Evolutionary conservation across 2,888 invertebrate genomes (phyloP).

Genomic region (Diachrysia chrysitis): DNA sequence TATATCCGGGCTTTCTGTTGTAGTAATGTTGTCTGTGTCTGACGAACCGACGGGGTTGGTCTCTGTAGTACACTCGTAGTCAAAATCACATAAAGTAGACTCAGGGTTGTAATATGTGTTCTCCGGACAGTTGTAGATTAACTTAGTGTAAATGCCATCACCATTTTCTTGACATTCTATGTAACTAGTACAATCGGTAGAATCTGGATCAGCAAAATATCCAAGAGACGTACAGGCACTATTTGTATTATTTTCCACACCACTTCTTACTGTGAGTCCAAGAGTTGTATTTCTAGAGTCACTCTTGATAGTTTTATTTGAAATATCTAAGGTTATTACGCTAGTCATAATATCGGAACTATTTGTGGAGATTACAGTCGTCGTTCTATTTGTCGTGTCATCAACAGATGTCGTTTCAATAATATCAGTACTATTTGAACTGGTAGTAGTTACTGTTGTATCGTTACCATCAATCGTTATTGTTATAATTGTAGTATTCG

Average conservation of each 20-base stretch:
- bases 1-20: conserved; percentile 14
- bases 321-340: conserved; percentile 16
- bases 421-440: conserved; percentile 51
- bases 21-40: background rate
- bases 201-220: conserved; percentile 6
- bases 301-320: conserved; percentile 31
- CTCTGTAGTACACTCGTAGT: background rate
- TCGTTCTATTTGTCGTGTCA: conserved; percentile 18
- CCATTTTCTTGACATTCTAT: background rate
- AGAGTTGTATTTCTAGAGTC: conserved; percentile 38
- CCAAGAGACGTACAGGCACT: background rate
- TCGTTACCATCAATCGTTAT: conserved; percentile 39
- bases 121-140: background rate
- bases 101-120: background rate
- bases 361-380: conserved; percentile 20
- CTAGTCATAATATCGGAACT: conserved; percentile 31
- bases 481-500: conserved; percentile 44
- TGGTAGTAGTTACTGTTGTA: conserved; percentile 30
- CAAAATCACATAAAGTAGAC: conserved; percentile 8
- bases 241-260: conserved; percentile 8
- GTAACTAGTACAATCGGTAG: conserved; percentile 9
- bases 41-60: background rate
- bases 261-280: conserved; percentile 7
- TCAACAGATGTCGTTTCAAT: conserved; percentile 46
- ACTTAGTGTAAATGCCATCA: background rate